Evolutionary conservation across 2,888 invertebrate genomes (phyloP).

Genomic region (Podabrus alpinus): DNA sequence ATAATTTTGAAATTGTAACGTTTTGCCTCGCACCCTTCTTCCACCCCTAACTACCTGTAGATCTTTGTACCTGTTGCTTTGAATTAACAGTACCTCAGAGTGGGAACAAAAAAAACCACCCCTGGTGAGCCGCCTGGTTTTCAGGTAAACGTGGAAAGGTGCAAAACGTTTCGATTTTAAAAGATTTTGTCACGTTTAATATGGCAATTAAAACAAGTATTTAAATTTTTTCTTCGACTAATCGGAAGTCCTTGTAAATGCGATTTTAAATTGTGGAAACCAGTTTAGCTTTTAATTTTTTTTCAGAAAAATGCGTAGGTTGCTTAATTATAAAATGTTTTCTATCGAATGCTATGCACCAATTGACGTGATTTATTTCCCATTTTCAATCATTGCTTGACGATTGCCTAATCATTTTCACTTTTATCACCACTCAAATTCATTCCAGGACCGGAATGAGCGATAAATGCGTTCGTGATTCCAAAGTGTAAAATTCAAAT

Average conservation of each 20-base stretch:
- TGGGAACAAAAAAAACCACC: not conserved
- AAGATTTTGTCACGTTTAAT: not conserved
- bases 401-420: not conserved
- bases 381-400: not conserved
- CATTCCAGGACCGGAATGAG: not conserved
- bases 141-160: not conserved
- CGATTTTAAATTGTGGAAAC: not conserved
- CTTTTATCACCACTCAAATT: not conserved
- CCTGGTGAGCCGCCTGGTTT: not conserved
- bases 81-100: not conserved
- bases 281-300: not conserved
- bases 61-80: not conserved
- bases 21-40: not conserved
- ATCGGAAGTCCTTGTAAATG: not conserved
- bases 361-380: not conserved
- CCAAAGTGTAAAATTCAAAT: not conserved
- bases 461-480: not conserved
- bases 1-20: not conserved
- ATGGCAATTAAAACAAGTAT: not conserved
- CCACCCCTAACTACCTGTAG: not conserved
- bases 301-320: not conserved
- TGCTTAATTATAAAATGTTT: not conserved
- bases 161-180: not conserved
- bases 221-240: not conserved
- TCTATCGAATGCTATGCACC: not conserved